phyloP scores from a whole-genome alignment of 2,113 vertebrate genomes.

The Vidua macroura region DNA sequence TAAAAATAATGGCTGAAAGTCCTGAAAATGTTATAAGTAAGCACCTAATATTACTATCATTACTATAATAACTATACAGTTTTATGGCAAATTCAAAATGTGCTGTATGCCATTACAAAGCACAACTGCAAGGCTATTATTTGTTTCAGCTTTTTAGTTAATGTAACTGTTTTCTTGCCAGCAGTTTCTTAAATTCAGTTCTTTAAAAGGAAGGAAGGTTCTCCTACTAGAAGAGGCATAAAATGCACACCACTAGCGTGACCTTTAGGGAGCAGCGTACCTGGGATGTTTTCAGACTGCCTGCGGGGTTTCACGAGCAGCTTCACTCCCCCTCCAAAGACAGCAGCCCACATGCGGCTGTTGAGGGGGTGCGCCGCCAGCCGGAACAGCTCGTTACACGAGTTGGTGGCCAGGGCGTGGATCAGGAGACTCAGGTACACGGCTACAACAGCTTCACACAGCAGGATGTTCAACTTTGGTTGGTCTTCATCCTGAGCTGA shows the following conservation, averaged over 20 bases:
- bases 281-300: constrained; percentile 85
- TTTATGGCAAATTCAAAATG: not conserved
- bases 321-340: constrained; percentile 94
- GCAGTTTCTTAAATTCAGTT: not conserved
- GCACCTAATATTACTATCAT: not conserved
- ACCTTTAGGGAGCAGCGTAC: constrained; percentile 56
- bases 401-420: constrained; percentile 92
- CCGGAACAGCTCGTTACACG: constrained; percentile 91
- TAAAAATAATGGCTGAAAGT: not conserved
- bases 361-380: constrained; percentile 94
- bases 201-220: not conserved
- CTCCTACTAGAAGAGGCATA: not conserved
- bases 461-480: constrained; percentile 85
- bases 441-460: constrained; percentile 93
- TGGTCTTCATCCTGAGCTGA: constrained; percentile 93
- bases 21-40: not conserved
- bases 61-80: not conserved
- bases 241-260: not conserved
- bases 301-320: constrained; percentile 90
- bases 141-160: not conserved
- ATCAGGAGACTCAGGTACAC: constrained; percentile 94
- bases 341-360: constrained; percentile 94
- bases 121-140: not conserved
- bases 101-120: not conserved
- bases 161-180: not conserved